Base-by-base conservation (phyloP, 2,113 vertebrate species). In the Mus pahari region DNA sequence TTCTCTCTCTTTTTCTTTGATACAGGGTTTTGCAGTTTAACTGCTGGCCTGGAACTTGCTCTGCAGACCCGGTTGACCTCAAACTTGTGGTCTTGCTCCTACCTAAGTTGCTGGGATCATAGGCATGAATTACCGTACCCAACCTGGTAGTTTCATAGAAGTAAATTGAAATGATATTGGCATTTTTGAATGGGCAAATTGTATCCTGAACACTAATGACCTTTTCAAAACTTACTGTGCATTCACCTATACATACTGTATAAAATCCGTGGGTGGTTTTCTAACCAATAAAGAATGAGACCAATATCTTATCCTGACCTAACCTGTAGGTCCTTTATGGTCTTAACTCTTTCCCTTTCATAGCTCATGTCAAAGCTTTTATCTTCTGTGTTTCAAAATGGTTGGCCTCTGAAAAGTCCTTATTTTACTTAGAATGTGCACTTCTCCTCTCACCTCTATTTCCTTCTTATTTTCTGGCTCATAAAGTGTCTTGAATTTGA, bases 401-500 rank as follows among this genome's bases (percentile, higher is more conserved):
- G 31, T 50, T 70, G 55, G 19, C 79, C 79, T 89, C 42, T 68
- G 36, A 55, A 53, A 82, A 42, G 77, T 79, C 12, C 48, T 79
- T 68, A 0, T 20, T 45, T 4, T 81, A 50, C 17, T 55, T 93
- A 81, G 50, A 90, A 55, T 55, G 9, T 20, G 11, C 19, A 24
- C 58, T 95, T 9, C 45, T 83, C 26, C 39, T 84, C 60, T n/a
- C 73, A 28, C 17, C 39, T 77, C 24, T n/a, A 24, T 87, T 48
- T 86, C 90, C 45, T 24, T 87, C 50, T 84, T 87, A 90, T 62
- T 77, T 90, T 88, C 16, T 88, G 24, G 36, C 45, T 92, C 1
- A 55, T 20, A 58, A n/a, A 66, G 28, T 86, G 86, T 20, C 28
- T 78, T 60, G 55, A 87, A n/a, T 96, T 82, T 87, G 45, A 91